Evolutionary conservation across 2,113 vertebrate genomes (phyloP), one percentile per base, ranked within the genome.

Genomic region (Pungitius pungitius): DNA sequence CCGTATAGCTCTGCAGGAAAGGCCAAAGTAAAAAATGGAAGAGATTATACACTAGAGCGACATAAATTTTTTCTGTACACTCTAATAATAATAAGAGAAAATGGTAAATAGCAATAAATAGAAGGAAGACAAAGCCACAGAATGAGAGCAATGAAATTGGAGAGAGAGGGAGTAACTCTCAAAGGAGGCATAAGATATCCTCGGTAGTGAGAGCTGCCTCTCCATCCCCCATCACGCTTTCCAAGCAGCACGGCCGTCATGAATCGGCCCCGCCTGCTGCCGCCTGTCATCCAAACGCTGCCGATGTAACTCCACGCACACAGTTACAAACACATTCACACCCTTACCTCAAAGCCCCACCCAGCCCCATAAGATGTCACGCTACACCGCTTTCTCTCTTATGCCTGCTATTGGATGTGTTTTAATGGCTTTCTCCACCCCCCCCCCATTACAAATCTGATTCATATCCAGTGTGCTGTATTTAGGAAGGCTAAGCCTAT

Each of bases 231-330:
- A 81, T 81, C 66, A 76, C 0, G 71, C 71, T 72, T 70, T 71
- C 63, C 80, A 59, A 62, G 80, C 82, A 77, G 65, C 73, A 58
- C 22, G 77, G 73, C 67, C 37, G 56, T 71, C 83, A 80, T 92
- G 90, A 90, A 91, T 91, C 80, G 86, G 80, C 65, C 45, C 76
- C 6, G 67, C 24, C 73, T 76, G 80, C 70, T 62, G 64, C 69
- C 39, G 55, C 85, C 69, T 86, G 81, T 80, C 86, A 79, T 83
- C 68, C 68, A 27, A 78, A 83, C 81, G 77, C 71, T 52, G 82
- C 83, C 75, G 80, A 80, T 84, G 82, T 64, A 85, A 80, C 79
- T 43, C 69, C 27, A 20, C 57, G 15, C 60, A 12, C 69, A 30
- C 63, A 26, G 22, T 54, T 26, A 54, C 22, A 52, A 26, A 52